Percentiles rank a stretch among this genome's conserved stretches.
Evolutionary conservation across 1,140 invertebrate genomes (phyloP).

Genomic region (Drosophila fuyamai): DNA sequence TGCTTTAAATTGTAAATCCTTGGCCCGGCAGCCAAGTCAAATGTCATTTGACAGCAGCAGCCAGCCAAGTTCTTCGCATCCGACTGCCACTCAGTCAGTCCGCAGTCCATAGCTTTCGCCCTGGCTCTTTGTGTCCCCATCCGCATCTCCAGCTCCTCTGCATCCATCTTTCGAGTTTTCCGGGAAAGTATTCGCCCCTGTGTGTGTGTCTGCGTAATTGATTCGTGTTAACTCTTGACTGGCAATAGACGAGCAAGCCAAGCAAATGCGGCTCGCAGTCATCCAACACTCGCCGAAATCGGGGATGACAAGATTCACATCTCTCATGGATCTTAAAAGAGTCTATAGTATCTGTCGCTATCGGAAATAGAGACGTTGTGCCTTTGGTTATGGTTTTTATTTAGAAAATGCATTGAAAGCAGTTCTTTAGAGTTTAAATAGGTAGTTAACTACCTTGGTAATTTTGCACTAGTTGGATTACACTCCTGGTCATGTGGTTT

Average conservation of each 20-base stretch:
- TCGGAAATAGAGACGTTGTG: no score
- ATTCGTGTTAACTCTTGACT: conserved; percentile 83
- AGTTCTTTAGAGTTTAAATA: no score
- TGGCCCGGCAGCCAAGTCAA: conserved; percentile 73
- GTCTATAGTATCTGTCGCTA: no score
- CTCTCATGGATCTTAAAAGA: no score
- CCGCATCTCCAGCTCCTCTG: conserved; percentile 3
- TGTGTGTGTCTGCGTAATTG: conserved; percentile 69
- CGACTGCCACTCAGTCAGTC: conserved; percentile 22
- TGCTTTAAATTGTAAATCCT: conserved; percentile 83
- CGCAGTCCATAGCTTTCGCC: conserved; percentile 30
- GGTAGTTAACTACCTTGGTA: no score
- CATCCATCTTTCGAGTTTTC: conserved; percentile 35
- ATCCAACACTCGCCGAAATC: conserved; percentile 34
- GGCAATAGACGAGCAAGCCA: conserved; percentile 79
- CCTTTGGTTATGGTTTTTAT: no score
- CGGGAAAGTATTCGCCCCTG: conserved; percentile 35
- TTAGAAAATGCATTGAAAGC: no score
- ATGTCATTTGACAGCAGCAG: conserved; percentile 75
- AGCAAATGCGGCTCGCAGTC: conserved; percentile 72
- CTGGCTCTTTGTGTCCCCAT: conserved; percentile 20
- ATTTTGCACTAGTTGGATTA: no score
- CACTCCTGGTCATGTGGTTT: no score
- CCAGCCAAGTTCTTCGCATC: conserved; percentile 44
- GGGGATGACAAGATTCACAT: background rate